A percentile compares a stretch with the other conserved stretches of the same genome.
These are phyloP conservation scores for Amphilophus citrinellus DNA, from an alignment of 2,113 vertebrate species.

Conservation along the genomic window DNA sequence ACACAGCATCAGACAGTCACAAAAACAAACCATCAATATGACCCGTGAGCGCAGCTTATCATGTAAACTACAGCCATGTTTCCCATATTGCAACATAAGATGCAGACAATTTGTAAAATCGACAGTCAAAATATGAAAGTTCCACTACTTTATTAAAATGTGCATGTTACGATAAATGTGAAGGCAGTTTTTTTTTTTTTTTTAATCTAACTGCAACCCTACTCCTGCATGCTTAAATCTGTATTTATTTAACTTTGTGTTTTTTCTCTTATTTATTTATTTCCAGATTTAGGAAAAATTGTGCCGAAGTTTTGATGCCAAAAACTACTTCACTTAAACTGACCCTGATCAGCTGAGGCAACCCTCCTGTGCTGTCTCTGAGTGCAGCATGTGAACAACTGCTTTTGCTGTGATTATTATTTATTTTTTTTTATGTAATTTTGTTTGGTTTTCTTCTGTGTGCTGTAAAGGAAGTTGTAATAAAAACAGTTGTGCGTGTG, in stretches of 20 bases:
- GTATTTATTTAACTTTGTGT: background rate
- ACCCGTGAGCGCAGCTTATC: too few relatives aligned
- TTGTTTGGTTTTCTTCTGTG: background rate
- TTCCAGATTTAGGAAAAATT: background rate
- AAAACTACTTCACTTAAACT: background rate
- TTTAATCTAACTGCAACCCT: background rate
- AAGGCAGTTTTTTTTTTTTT: too few relatives aligned
- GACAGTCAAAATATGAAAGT: too few relatives aligned
- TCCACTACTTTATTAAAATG: too few relatives aligned
- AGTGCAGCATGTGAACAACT: background rate
- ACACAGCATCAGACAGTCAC: background rate
- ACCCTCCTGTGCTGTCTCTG: background rate
- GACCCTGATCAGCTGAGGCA: background rate
- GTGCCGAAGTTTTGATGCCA: background rate
- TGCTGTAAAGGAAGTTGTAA: background rate
- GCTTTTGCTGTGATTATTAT: background rate
- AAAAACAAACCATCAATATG: background rate
- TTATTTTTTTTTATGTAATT: background rate
- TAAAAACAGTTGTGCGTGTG: background rate
- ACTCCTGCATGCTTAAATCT: background rate
- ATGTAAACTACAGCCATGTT: too few relatives aligned
- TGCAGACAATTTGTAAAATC: too few relatives aligned
- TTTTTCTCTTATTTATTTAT: background rate
- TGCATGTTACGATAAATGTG: too few relatives aligned
- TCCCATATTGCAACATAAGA: too few relatives aligned